A percentile compares a stretch with the other conserved stretches of the same genome.
Evolutionary conservation across 2,797 vertebrate species (phyloP).

Genomic region (Enteromius paludinosus): DNA sequence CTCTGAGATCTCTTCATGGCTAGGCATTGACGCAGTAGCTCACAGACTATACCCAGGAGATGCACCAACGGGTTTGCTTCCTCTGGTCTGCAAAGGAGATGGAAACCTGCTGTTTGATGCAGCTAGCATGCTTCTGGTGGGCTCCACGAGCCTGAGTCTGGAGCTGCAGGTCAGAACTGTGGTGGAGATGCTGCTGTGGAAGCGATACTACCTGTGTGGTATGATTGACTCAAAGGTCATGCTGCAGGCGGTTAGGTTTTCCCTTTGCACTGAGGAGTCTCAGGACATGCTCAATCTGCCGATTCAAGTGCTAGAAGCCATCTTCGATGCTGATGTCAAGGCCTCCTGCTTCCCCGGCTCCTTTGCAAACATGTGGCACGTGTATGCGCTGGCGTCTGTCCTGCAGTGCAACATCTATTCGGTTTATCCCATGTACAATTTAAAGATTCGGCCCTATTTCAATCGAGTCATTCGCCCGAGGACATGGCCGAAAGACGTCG

Average conservation of each 20-base stretch:
- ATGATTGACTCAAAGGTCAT: slow-evolving; percentile 99
- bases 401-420: slow-evolving; percentile 92
- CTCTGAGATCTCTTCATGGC: slow-evolving; percentile 80
- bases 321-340: slow-evolving; percentile 94
- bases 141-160: slow-evolving; percentile 84
- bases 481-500: slow-evolving; percentile 68
- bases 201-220: slow-evolving; percentile 91
- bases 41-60: slow-evolving; percentile 88
- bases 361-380: slow-evolving; percentile 96
- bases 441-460: slow-evolving; percentile 94
- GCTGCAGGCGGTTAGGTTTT: slow-evolving; percentile 94
- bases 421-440: slow-evolving; percentile 95
- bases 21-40: slow-evolving; percentile 84
- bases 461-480: slow-evolving; percentile 91
- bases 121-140: slow-evolving; percentile 87
- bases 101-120: slow-evolving; percentile 93
- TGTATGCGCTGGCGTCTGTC: slow-evolving; percentile 91
- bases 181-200: slow-evolving; percentile 95
- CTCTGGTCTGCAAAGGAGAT: slow-evolving; percentile 87
- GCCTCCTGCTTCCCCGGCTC: slow-evolving; percentile 93
- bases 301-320: slow-evolving; percentile 87
- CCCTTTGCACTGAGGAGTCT: slow-evolving; percentile 90
- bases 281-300: slow-evolving; percentile 90
- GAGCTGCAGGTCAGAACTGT: slow-evolving; percentile 93
- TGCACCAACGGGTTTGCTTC: slow-evolving; percentile 86